Evolutionary conservation across 2,797 vertebrate species (phyloP), one percentile per base, ranked within the genome.

Genomic region (Cheirogaleus major): DNA sequence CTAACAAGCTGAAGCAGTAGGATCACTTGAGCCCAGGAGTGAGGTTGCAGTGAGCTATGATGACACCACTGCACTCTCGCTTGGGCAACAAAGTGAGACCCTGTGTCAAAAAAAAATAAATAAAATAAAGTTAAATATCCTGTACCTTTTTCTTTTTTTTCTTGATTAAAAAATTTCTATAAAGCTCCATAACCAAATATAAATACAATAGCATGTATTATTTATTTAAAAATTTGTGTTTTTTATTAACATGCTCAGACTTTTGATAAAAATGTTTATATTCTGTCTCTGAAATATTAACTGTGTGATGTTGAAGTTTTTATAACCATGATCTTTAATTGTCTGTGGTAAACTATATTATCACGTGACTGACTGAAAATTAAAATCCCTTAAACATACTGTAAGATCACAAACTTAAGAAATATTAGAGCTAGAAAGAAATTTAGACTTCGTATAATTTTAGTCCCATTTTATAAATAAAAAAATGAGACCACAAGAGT

Each of bases 391-490:
- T 91, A 14, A 70, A 23, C 69, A 76, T 63, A 65, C 75, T 75
- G 38, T 79, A 59, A 92, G 52, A 35, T 75, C 0, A 93, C 80
- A 70, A 89, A 38, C 11, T 7, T 67, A 10, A 5, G 14, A 82
- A 20, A 4, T 73, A 87, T 93, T 92, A 76, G 4, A 70, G 27
- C 48, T 69, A n/a, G 30, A 79, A 75, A 59, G 55, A 93, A 85
- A 65, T 89, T 89, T 41, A 95, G 41, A 22, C 48, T 95, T 81
- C 23, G 48, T 76, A 6, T 63, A 92, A 63, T 85, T 85, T 93
- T 91, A 94, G 20, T 96, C 4, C 1, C 9, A 70, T 92, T 95
- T 96, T 93, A 91, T 10, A 59, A 86, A 87, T 78, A 41, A 79
- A 89, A 38, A 83, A 57, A 72, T 12, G 35, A 93, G 32, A 81